Evolutionary conservation across 2,113 vertebrate species (phyloP), one percentile per base, ranked within the genome.

Genomic region (Archilochus colubris): DNA sequence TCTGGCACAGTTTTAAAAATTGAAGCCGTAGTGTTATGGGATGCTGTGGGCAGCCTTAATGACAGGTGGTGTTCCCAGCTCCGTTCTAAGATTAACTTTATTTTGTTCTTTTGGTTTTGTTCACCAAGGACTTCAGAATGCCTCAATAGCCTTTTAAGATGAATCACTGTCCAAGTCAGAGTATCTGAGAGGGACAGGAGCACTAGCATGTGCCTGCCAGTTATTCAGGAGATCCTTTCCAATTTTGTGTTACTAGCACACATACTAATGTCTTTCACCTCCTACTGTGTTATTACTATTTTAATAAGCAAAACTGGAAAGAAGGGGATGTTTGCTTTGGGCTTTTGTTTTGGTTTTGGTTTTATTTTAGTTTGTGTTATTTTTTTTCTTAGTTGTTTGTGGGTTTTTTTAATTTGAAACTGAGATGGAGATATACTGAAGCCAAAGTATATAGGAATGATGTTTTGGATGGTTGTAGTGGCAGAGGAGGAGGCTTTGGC

Each of bases 401-500:
- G 1, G 0, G 2, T 72, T 84, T 79, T 72, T 68, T 31, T 51
- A 43, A 30, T 78, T 80, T 70, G 55, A 91, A 92, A 82, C 62
- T 48, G 36, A 72, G 53, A 74, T 89, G 75, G 57, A 36, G 24
- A 78, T 57, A 50, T 44, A 83, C 40, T 81, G 53, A 88, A 90
- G 50, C 68, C 40, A 14, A 8, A 89, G 57, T 66, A 7, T 22
- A 77, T 25, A 83, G 66, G 85, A 93, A 90, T 93, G 85, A 64
- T 58, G 30, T 57, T 95, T 72, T 88, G 90, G 79, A 82, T 86
- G n/a, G 79, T 74, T 88, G 50, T 78, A 91, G 88, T 61, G 88
- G 92, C 76, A 81, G 94, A 83, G 89, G 88, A 89, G 79, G 69
- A 91, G 76, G 89, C 87, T 93, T 88, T 95, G 93, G 88, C 89